Percentiles rank a stretch among this genome's conserved stretches.
Evolutionary conservation across 1,140 invertebrate genomes (phyloP).

Genomic region (Lordiphosa stackelbergi): DNA sequence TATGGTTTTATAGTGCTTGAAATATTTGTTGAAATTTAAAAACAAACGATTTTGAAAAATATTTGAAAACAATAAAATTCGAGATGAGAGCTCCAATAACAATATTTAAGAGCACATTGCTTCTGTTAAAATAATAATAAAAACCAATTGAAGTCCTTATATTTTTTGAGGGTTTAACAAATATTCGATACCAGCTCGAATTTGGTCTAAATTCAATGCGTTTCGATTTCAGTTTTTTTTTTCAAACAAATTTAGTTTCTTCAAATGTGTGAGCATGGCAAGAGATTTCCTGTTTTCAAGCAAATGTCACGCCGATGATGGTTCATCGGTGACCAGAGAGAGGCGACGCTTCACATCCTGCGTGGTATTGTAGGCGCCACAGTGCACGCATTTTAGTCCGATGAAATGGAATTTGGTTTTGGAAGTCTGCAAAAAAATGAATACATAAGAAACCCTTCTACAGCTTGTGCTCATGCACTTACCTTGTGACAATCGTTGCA

Average conservation of each 20-base stretch:
- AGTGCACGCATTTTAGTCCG: constrained; percentile 88
- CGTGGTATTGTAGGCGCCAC: constrained; percentile 92
- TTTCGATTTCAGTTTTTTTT: constrained; percentile 60
- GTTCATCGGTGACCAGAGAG: constrained; percentile 69
- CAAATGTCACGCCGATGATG: constrained; percentile 62
- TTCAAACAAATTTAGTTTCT: constrained; percentile 47
- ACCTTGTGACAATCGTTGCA: constrained; percentile 94
- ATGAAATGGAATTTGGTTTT: constrained; percentile 90
- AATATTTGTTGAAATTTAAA: too few relatives aligned
- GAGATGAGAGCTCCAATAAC: too few relatives aligned
- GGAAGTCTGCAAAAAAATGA: constrained; percentile 81
- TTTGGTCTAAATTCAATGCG: constrained; percentile 71
- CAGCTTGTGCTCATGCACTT: constrained; percentile 15
- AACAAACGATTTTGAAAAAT: too few relatives aligned
- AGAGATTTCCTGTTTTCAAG: constrained; percentile 65
- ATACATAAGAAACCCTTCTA: not conserved
- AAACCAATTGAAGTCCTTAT: constrained; percentile 17
- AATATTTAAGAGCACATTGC: too few relatives aligned
- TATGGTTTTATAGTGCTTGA: too few relatives aligned
- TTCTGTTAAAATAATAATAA: constrained; percentile 1
- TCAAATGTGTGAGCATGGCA: constrained; percentile 63
- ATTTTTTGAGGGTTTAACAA: constrained; percentile 12
- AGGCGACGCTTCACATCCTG: constrained; percentile 78
- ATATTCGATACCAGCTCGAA: constrained; percentile 77
- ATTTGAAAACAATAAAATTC: too few relatives aligned